Base-by-base conservation (phyloP, 2,888 invertebrate species). In the Griposia aprilina region DNA sequence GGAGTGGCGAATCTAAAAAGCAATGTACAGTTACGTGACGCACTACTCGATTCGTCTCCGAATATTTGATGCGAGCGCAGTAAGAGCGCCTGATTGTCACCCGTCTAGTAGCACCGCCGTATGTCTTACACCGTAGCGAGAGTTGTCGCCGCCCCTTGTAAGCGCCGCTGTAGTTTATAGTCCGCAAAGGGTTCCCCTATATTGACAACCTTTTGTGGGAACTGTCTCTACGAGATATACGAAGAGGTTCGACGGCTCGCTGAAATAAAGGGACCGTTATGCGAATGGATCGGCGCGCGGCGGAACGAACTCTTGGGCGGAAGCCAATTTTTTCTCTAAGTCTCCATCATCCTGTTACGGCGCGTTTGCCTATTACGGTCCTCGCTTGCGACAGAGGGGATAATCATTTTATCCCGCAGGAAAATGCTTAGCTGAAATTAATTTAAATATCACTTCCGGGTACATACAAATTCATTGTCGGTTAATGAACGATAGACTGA, bases 1-100 rank as follows among this genome's bases (percentile, higher is more conserved):
- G 73, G 77, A 90, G 82, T 80, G 74, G 77, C 48, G 79, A 87
- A 78, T 88, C 87, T 89, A 90, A 90, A 90, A 89, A 91, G 89
- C 90, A 86, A 91, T 89, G 90, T 91, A 88, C 86, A 84, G 89
- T 82, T 85, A 88, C 85, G 89, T 87, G 85, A 73, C 82, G 77
- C 77, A 68, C 76, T 66, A 78, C 81, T 80, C 74, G 80, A 86
- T 85, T 80, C 78, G 71, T 79, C 76, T 79, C 78, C 76, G 78
- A 88, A 89, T 89, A 87, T 82, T 84, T 77, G 76, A 88, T 87
- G 65, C 57, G 57, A 80, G 60, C 67, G 76, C 78, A 60, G 78
- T 79, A 70, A 81, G 74, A 76, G 69, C 57, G 73, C 71, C 69
- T 80, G 84, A 80, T 85, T 81, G 87, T 82, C 78, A 57, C 71